Percentiles rank a stretch among this genome's conserved stretches.
Conservation (phyloP, 2,888 invertebrate species). For the Cantharis rustica region DNA sequence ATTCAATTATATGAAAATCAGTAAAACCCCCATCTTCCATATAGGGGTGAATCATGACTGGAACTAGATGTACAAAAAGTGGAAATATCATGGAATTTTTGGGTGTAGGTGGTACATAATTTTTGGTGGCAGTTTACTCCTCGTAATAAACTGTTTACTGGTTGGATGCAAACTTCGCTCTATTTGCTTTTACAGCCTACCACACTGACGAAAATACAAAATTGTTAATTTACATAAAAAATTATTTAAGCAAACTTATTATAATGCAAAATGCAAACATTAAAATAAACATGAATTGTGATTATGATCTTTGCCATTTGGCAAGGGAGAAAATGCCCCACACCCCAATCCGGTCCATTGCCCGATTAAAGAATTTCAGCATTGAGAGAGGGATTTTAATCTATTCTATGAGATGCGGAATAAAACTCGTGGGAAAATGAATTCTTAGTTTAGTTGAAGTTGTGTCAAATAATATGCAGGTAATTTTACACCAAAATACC, state of each 20-base stretch:
- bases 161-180: no score
- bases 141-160: no score
- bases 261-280: not conserved
- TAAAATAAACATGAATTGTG: not conserved
- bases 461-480: not conserved
- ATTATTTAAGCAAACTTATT: not conserved
- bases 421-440: constrained; percentile 20
- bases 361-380: constrained; percentile 8
- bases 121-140: no score
- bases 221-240: not conserved
- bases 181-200: no score
- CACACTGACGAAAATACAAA: no score
- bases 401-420: constrained; percentile 4
- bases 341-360: constrained; percentile 21
- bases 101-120: no score
- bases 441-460: not conserved
- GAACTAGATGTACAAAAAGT: no score
- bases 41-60: no score
- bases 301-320: not conserved
- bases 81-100: no score
- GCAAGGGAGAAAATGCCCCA: not conserved
- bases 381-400: not conserved
- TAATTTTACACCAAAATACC: not conserved
- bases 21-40: no score
- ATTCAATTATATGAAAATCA: no score